phyloP scores from a whole-genome alignment of 2,888 invertebrate species.

The Oscheius sp. region DNA sequence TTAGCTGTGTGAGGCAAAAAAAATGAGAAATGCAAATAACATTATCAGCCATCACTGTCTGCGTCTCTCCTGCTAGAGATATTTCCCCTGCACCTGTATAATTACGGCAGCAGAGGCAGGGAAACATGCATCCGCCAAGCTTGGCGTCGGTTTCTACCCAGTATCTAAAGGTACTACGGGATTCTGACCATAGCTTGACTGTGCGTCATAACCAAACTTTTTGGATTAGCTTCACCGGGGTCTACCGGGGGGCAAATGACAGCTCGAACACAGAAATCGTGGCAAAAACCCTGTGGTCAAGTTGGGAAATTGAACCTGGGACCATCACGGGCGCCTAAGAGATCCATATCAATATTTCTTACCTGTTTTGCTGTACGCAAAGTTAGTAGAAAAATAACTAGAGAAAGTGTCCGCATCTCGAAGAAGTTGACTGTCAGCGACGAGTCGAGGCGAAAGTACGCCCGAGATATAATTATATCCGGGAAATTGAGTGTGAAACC shows the following conservation, averaged over 20 bases:
- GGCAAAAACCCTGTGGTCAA: too few species aligned
- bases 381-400: too few species aligned
- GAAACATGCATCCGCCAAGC: not conserved
- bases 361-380: too few species aligned
- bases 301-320: too few species aligned
- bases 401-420: not conserved
- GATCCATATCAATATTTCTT: too few species aligned
- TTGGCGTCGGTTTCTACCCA: slow-evolving; percentile 13
- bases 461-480: slow-evolving; percentile 11
- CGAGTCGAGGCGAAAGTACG: not conserved
- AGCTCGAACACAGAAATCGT: too few species aligned
- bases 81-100: slow-evolving; percentile 1
- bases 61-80: too few species aligned
- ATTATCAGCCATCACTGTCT: too few species aligned
- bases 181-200: slow-evolving; percentile 22
- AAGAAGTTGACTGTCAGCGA: not conserved
- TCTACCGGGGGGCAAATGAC: slow-evolving; percentile 12
- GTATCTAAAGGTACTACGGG: slow-evolving; percentile 16
- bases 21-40: too few species aligned
- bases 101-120: not conserved
- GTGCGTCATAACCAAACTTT: slow-evolving; percentile 3
- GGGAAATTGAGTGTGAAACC: not conserved
- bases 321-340: too few species aligned
- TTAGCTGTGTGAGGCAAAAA: too few species aligned
- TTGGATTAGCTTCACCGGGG: slow-evolving; percentile 19